Base-by-base conservation (phyloP, 1,140 invertebrate species). In the Brachystomella parvula region DNA sequence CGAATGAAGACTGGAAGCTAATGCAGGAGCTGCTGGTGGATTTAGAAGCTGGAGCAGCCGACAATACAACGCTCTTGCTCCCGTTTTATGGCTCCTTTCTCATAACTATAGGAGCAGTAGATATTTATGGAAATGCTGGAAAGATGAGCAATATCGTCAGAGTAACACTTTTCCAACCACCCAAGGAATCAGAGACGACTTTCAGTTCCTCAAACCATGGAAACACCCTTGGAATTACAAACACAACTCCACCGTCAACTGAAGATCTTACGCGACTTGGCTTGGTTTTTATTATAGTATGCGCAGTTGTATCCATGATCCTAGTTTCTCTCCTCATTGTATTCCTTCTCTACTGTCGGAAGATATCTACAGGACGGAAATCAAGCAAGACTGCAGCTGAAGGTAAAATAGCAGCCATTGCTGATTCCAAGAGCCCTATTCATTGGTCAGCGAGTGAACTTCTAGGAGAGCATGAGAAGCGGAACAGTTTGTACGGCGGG, bases 381-480 rank as follows among this genome's bases (percentile, higher is more conserved):
- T 65, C 66, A 0, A 68, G 31, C 15, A 73, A 73, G 61, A 66
- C 63, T 57, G 61, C 65, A 2, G 62, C 59, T 12, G 69, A 71
- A 30, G 68, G 67, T 12, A 73, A 73, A 64, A 73, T 73, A 21
- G 67, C 72, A 26, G 72, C 72, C 32, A 73, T 73, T 31, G 67
- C 72, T 0, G 72, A 73, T 57, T 65, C 72, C 6, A 73, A 73
- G 60, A 69, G 67, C 49, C 71, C 71, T 1, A 71, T 71, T 64
- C 70, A 72, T 29, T 69, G 70, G 70, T 71, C 69, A 24, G 72
- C 72, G 17, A 56, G 33, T 33, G 72, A 73, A 47, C 30, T 73
- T 6, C 44, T 73, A 17, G 72, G 72, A 32, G 72, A 73, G 39
- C 72, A 73, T 59, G 72, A 73, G 65, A 73, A 73, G 31, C 58